Evolutionary conservation across 1,140 invertebrate species (phyloP).

Genomic region (Plectus sambesii): DNA sequence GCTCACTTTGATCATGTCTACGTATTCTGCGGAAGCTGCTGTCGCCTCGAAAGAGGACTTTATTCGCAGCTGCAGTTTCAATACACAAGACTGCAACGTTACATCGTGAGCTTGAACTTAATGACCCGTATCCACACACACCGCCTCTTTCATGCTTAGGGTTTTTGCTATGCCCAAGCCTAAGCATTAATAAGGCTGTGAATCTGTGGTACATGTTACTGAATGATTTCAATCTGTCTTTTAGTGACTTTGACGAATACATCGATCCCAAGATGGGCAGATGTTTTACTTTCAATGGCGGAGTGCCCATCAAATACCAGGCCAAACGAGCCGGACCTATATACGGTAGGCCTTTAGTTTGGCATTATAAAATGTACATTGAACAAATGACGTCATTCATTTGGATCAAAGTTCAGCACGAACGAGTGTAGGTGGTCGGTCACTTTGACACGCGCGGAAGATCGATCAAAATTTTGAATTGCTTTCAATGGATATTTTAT

Average conservation of each 20-base stretch:
- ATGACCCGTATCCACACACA: not conserved
- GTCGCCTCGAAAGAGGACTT: constrained; percentile 13
- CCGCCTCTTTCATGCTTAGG: not conserved
- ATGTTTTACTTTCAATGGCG: constrained; percentile 28
- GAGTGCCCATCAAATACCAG: not conserved
- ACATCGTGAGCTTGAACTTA: not conserved
- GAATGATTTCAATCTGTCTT: constrained; percentile 14
- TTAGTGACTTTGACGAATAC: constrained; percentile 21
- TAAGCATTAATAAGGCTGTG: constrained; percentile 1
- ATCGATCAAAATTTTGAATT: too few relatives aligned
- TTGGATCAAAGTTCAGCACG: too few relatives aligned
- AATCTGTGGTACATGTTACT: too few relatives aligned
- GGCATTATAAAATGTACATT: too few relatives aligned
- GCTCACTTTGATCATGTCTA: constrained; percentile 17
- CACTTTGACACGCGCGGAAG: too few relatives aligned
- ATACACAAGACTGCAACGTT: constrained; percentile 22
- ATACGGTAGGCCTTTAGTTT: too few relatives aligned
- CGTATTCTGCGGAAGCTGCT: constrained; percentile 13
- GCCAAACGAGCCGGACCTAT: constrained; percentile 23
- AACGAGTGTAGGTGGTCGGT: too few relatives aligned
- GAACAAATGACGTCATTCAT: too few relatives aligned
- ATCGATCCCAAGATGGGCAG: constrained; percentile 23
- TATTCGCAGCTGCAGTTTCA: constrained; percentile 25
- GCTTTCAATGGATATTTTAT: too few relatives aligned
- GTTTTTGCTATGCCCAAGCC: not conserved